Conservation (phyloP, 2,888 invertebrate species). For the Tachina lurida region DNA sequence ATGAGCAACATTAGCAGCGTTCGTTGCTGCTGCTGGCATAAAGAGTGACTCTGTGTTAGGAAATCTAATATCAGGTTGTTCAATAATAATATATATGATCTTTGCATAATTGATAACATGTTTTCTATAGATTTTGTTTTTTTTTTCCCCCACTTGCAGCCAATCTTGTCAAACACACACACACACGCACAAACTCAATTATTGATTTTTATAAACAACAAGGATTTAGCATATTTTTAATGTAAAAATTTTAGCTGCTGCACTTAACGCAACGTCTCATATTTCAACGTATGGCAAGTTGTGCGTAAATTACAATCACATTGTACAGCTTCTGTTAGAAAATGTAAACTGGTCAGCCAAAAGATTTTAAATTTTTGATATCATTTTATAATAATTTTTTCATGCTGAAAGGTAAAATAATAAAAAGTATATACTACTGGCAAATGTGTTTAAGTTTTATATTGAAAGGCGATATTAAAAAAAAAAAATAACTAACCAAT, state of each 20-base stretch:
- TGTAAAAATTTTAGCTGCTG: conserved; percentile 61
- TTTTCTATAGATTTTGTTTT: conserved; percentile 22
- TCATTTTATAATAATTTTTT: neutral
- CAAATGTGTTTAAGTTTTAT: too few relatives aligned
- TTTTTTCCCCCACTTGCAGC: conserved; percentile 9
- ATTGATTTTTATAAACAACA: conserved; percentile 61
- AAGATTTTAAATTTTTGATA: conserved; percentile 9
- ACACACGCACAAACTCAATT: neutral
- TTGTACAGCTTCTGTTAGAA: conserved; percentile 52
- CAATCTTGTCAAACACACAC: conserved; percentile 6
- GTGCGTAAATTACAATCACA: conserved; percentile 3
- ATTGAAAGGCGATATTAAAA: too few relatives aligned
- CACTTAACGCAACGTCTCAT: conserved; percentile 60
- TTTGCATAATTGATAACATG: conserved; percentile 68
- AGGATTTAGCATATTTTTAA: conserved; percentile 61
- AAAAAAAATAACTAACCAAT: too few relatives aligned
- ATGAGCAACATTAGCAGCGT: conserved; percentile 22
- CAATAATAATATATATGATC: conserved; percentile 64
- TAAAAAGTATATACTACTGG: neutral
- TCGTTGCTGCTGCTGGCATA: neutral
- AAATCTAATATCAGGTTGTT: conserved; percentile 60
- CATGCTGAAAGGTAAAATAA: neutral
- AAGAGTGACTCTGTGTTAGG: neutral
- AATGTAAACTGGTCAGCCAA: conserved; percentile 26
- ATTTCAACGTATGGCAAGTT: conserved; percentile 49